Conservation (phyloP, 2,113 vertebrate species). For the Anarhynchus alexandrinus region DNA sequence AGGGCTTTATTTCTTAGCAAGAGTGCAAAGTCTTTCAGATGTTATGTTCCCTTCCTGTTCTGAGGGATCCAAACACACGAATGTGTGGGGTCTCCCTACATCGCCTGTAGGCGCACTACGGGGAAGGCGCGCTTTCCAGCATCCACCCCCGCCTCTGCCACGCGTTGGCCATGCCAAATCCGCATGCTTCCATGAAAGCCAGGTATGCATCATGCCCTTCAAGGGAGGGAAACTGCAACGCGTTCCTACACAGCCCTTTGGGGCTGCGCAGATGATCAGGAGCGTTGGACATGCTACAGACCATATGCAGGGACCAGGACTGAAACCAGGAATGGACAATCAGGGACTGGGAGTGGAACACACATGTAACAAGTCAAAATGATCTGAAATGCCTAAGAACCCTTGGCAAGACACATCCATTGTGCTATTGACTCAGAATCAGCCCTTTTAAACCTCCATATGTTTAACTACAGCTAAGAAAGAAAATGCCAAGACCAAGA, state of each 20-base stretch:
- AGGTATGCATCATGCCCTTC: background rate
- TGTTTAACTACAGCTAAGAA: background rate
- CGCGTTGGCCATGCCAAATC: too few relatives aligned
- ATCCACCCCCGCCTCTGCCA: background rate
- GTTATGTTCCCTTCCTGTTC: background rate
- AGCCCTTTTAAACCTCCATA: background rate
- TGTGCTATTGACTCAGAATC: background rate
- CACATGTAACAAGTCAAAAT: background rate
- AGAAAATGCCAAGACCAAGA: background rate
- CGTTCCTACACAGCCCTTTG: background rate
- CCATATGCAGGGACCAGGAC: background rate
- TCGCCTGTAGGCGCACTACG: too few relatives aligned
- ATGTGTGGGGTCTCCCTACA: too few relatives aligned
- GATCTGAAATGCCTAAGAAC: background rate
- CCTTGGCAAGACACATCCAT: background rate
- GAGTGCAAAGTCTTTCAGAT: background rate
- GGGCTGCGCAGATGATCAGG: too few relatives aligned
- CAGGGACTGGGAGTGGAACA: background rate
- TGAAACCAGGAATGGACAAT: background rate
- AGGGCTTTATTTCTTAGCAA: background rate
- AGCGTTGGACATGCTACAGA: background rate
- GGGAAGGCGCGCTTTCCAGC: background rate
- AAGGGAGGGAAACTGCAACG: accelerated
- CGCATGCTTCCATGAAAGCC: background rate
- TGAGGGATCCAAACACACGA: background rate